These are phyloP conservation scores for Notocelia uddmanniana DNA, from an alignment of 2,888 invertebrate species.

Conservation along the genomic window DNA sequence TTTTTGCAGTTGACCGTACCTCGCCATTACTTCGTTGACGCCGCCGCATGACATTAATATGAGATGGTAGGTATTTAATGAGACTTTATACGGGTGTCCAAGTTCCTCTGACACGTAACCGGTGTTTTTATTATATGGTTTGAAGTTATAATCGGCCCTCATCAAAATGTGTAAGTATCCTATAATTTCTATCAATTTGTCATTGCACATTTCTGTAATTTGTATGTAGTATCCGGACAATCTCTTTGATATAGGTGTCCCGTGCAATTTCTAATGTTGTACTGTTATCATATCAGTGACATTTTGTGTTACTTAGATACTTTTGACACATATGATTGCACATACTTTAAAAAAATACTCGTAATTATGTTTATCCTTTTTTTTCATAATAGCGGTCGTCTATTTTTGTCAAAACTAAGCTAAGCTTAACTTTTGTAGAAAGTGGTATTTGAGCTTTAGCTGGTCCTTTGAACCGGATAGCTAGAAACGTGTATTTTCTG, in stretches of 20 bases:
- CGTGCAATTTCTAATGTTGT: neutral
- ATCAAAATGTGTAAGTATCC: constrained; percentile 10
- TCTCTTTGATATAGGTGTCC: neutral
- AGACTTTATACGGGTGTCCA: neutral
- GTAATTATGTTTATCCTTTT: no score
- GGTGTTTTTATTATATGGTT: constrained; percentile 24
- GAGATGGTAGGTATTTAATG: neutral
- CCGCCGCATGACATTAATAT: neutral
- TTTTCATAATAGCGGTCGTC: no score
- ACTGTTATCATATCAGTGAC: no score
- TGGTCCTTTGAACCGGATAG: no score
- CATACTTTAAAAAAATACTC: no score
- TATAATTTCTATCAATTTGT: constrained; percentile 19
- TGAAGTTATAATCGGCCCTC: neutral
- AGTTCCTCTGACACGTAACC: constrained; percentile 9
- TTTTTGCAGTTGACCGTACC: no score
- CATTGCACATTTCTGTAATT: neutral
- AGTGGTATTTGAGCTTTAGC: no score
- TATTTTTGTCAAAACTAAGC: no score
- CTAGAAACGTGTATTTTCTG: no score
- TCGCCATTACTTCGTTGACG: neutral
- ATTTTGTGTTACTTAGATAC: no score
- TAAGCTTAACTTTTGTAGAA: no score
- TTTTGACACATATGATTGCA: no score
- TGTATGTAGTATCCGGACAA: neutral